These are phyloP conservation scores for Doris montereyensis DNA, from an alignment of 2,888 invertebrate species.

Conservation along the genomic window DNA sequence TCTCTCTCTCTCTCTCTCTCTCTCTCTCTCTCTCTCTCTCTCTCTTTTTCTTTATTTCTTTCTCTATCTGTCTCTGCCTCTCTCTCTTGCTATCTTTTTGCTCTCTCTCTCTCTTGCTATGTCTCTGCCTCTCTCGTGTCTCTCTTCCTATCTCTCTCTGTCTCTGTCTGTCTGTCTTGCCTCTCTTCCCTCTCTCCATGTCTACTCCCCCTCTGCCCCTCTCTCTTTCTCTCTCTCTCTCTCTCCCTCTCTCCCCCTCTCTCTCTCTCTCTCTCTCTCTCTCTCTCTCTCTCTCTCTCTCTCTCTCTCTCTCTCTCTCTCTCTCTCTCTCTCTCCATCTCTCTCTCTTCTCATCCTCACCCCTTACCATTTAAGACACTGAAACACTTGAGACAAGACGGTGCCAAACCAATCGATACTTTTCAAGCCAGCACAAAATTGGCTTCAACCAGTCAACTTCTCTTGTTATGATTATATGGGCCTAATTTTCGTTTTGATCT, in stretches of 20 bases:
- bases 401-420: no score
- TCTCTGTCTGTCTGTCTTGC: neutral
- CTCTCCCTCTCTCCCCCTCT: neutral
- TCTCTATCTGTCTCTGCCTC: neutral
- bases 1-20: constrained; percentile 31
- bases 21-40: constrained; percentile 23
- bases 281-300: no score
- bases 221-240: neutral
- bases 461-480: no score
- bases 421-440: no score
- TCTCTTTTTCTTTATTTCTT: neutral
- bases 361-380: no score
- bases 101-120: neutral
- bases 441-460: no score
- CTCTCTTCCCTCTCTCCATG: neutral
- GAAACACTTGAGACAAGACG: no score
- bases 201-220: neutral
- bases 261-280: neutral
- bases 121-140: neutral
- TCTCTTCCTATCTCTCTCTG: neutral
- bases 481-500: no score
- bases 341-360: no score
- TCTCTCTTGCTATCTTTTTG: neutral
- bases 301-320: no score
- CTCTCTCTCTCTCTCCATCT: no score